phyloP scores from a whole-genome alignment of 37 sponge, comb jelly and placozoan species.

The Hormiphora californensis region DNA sequence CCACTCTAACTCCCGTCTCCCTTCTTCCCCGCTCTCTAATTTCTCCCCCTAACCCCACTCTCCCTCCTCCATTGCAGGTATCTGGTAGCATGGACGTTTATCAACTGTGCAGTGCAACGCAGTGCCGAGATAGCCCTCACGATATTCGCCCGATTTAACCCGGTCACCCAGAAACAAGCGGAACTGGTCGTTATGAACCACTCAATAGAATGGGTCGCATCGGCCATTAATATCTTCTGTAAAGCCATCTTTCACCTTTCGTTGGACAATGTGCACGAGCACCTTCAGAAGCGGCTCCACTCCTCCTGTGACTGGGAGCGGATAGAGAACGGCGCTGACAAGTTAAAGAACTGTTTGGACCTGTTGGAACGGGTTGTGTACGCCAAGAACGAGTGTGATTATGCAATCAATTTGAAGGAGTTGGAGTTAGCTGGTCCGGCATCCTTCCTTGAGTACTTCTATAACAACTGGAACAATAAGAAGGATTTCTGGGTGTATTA shows the following conservation, averaged over 20 bases:
- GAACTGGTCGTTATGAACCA: slow-evolving; percentile 46
- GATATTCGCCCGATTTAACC: slow-evolving; percentile 32
- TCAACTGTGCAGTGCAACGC: slow-evolving; percentile 44
- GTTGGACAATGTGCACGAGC: slow-evolving; percentile 40
- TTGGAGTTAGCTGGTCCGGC: slow-evolving; percentile 22
- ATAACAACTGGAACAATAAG: slow-evolving; percentile 45
- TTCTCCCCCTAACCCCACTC: no score
- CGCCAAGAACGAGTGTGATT: slow-evolving; percentile 31
- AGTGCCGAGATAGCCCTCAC: slow-evolving; percentile 39
- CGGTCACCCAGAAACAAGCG: slow-evolving; percentile 31
- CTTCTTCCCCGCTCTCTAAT: no score
- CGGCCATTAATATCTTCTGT: slow-evolving; percentile 34
- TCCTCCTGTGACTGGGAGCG: slow-evolving; percentile 20
- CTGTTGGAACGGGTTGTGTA: slow-evolving; percentile 33
- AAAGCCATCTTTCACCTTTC: slow-evolving; percentile 32
- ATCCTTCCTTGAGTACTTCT: slow-evolving; percentile 18
- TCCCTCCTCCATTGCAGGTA: not conserved
- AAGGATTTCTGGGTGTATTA: slow-evolving; percentile 46
- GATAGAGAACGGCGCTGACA: slow-evolving; percentile 8
- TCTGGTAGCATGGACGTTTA: slow-evolving; percentile 42
- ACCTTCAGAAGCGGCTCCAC: slow-evolving; percentile 22
- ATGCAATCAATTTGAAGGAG: slow-evolving; percentile 25
- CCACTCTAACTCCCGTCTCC: no score
- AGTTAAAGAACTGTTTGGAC: not conserved
- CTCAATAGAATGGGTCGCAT: slow-evolving; percentile 36